Evolutionary conservation across 1,140 invertebrate genomes (phyloP).

Genomic region (Reticulitermes speratus): DNA sequence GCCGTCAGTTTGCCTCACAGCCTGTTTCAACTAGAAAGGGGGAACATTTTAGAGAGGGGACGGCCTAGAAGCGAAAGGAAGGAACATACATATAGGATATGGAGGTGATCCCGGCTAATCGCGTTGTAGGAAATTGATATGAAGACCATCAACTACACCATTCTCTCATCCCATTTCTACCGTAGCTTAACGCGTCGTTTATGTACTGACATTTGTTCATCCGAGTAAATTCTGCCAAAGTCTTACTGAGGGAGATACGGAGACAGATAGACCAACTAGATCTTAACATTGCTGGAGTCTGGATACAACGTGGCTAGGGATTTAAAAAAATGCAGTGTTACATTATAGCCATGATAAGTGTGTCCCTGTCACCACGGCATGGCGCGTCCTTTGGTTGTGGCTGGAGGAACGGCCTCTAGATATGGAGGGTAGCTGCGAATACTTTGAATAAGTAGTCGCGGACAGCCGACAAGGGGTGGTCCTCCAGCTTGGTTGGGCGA

Average conservation of each 20-base stretch:
- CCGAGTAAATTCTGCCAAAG: neutral
- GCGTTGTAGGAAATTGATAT: neutral
- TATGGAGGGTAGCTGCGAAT: no score
- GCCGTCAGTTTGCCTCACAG: neutral
- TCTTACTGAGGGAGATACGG: neutral
- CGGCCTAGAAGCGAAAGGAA: neutral
- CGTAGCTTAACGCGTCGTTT: neutral
- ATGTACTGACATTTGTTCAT: neutral
- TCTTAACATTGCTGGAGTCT: neutral
- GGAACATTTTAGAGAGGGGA: neutral
- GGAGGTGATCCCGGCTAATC: neutral
- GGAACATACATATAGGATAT: neutral
- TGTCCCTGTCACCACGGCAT: no score
- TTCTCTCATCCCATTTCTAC: neutral
- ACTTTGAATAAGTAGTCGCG: no score
- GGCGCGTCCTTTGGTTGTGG: no score
- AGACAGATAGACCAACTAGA: neutral
- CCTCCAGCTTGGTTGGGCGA: no score
- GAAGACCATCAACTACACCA: neutral
- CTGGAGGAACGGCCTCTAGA: no score
- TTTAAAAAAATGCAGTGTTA: no score
- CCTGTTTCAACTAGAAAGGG: neutral
- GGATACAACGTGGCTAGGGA: neutral
- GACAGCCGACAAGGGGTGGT: no score
- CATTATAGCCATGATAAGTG: no score